Conservation (phyloP, 2,113 vertebrate species). For the Miniopterus natalensis region DNA sequence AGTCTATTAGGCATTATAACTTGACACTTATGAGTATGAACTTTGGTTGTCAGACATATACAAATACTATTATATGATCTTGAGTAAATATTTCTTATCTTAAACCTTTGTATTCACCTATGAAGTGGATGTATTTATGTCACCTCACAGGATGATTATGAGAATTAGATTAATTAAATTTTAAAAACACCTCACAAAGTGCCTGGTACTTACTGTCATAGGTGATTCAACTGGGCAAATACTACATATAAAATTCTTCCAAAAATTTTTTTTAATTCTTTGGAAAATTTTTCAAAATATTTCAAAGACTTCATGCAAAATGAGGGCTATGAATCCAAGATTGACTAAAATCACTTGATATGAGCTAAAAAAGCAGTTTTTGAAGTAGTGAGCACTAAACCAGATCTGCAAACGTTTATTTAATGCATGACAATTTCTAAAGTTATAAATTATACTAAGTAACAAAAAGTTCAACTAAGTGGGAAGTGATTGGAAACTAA, state of each 20-base stretch:
- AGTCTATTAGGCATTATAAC: background rate
- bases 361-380: background rate
- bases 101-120: background rate
- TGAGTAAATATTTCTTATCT: background rate
- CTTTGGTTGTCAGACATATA: background rate
- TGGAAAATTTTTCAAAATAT: background rate
- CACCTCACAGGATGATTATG: background rate
- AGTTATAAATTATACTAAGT: background rate
- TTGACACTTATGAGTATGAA: background rate
- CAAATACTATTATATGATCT: background rate
- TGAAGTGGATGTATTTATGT: background rate
- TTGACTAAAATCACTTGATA: background rate
- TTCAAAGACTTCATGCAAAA: background rate
- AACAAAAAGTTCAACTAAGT: background rate
- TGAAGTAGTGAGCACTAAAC: background rate
- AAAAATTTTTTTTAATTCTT: background rate
- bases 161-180: conserved; percentile 7
- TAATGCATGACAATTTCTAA: background rate
- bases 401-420: background rate
- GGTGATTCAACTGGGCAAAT: background rate
- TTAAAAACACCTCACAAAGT: conserved; percentile 1
- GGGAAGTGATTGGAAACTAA: background rate
- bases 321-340: background rate
- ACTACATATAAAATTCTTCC: background rate
- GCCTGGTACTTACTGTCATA: background rate